Percentiles rank a stretch among this genome's conserved stretches.
These are phyloP conservation scores for Umimayanthus chanpuru DNA, from an alignment of 92 coral and sea anemone genomes.

Conservation along the genomic window DNA sequence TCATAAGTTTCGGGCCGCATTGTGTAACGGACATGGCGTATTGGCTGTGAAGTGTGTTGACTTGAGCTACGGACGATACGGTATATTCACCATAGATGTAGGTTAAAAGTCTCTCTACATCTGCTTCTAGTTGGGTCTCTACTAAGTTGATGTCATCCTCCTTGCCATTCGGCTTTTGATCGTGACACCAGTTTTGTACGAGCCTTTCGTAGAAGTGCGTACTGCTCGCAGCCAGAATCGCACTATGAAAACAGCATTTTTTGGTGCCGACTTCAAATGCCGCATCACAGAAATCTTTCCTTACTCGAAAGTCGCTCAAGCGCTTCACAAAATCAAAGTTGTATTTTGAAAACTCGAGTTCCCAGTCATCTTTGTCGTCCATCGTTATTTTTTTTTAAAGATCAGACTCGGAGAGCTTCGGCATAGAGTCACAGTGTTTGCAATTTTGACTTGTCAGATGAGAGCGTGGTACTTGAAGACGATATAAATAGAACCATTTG, in stretches of 20 bases:
- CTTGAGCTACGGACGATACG: background rate
- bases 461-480: background rate
- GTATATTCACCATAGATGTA: conserved; percentile 1
- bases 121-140: conserved; percentile 3
- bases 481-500: conserved; percentile 30
- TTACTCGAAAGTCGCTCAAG: conserved; percentile 29
- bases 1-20: conserved; percentile 33
- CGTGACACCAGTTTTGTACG: background rate
- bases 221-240: conserved; percentile 28
- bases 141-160: background rate
- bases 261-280: background rate
- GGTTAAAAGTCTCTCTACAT: background rate
- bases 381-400: background rate
- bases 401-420: background rate
- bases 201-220: conserved; percentile 12
- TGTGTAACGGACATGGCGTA: conserved; percentile 12
- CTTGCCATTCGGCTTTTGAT: background rate
- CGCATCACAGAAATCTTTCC: conserved; percentile 13
- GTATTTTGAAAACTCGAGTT: conserved; percentile 39
- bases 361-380: conserved; percentile 30
- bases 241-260: conserved; percentile 11
- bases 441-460: background rate
- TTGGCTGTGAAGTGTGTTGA: background rate
- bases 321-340: conserved; percentile 38
- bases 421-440: background rate